Base-by-base conservation (phyloP, 1,140 invertebrate species). In the Monochamus saltuarius region DNA sequence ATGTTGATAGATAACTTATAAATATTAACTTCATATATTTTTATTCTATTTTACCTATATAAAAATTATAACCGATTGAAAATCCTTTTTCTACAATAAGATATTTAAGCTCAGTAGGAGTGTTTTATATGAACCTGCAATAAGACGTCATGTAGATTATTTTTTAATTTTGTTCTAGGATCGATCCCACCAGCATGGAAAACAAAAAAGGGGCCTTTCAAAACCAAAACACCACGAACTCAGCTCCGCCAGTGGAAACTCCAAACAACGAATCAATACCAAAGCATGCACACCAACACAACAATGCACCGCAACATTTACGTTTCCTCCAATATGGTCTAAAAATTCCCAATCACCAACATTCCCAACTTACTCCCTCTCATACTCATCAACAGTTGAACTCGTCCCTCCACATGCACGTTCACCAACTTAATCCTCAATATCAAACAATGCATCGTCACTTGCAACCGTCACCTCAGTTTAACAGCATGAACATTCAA, bases 171-270 rank as follows among this genome's bases (percentile, higher is more conserved):
- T 58, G 45, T 65, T 65, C 39, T 53, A 75, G 73, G 74, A 64
- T 75, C 55, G 73, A 75, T 64, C 72, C 73, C 51, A 67, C 49
- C 43, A 73, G 67, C 60, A 76, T 76, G 74, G 74, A 76, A 66
- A 73, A 68, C 56, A 71, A 71, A 49, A 69, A 73, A 62, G 64
- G 65, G 35, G 43, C 59, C 13, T 54, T 65, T 58, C 58, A 70
- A 61, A 53, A 73, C 13, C 11, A 68, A 29, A 56, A 54, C n/a
- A 39, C 42, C 17, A 53, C 52, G 9, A 68, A 58, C 56, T 59
- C 46, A 55, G 14, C 51, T 49, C 59, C 57, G 13, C 55, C 52
- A 54, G 54, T 58, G 51, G 66, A 67, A 42, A 34, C 49, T 16
- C 22, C 22, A 10, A 29, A 56, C 17, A 56, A 62, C 43, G 66